These are phyloP conservation scores for Chiloscyllium punctatum DNA, from an alignment of 2,797 vertebrate species.

Conservation along the genomic window DNA sequence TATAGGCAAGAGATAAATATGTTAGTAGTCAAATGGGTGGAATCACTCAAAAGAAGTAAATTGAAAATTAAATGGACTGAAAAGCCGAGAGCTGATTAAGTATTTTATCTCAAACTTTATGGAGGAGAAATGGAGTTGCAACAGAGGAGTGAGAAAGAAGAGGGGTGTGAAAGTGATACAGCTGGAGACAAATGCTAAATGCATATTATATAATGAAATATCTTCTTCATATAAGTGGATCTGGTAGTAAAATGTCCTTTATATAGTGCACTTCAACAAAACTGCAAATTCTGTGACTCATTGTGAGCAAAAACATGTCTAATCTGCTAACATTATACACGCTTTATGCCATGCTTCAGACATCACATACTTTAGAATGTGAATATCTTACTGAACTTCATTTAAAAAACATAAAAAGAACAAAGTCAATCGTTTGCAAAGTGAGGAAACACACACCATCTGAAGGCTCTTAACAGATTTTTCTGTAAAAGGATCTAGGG, in stretches of 20 bases:
- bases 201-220: not conserved
- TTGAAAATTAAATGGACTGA: not conserved
- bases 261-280: not conserved
- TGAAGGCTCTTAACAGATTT: not conserved
- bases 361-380: not conserved
- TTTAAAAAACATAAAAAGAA: not conserved
- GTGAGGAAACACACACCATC: not conserved
- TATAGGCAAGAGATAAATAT: not conserved
- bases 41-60: not conserved
- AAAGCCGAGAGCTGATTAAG: not conserved
- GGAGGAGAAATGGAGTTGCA: not conserved
- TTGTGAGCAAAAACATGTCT: not conserved
- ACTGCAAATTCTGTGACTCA: not conserved
- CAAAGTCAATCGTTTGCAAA: not conserved
- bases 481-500: not conserved
- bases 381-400: not conserved
- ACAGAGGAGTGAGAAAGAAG: not conserved
- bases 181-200: not conserved
- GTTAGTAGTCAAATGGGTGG: not conserved
- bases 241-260: not conserved
- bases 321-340: not conserved
- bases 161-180: not conserved
- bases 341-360: not conserved
- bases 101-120: not conserved
- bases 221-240: not conserved